Evolutionary conservation across 2,888 invertebrate species (phyloP).

Genomic region (Perizoma affinitatum): DNA sequence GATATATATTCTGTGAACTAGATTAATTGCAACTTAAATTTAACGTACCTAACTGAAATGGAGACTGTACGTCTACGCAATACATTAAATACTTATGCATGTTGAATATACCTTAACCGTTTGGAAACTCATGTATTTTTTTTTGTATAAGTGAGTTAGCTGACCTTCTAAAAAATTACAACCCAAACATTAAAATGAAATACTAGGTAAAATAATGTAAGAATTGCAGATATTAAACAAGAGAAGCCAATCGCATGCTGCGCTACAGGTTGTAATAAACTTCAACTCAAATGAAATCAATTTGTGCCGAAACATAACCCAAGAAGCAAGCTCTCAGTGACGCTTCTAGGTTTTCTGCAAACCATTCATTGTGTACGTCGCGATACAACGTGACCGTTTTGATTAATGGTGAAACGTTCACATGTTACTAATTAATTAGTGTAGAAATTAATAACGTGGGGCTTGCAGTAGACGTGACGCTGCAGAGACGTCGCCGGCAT

Average conservation of each 20-base stretch:
- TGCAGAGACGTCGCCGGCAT: conserved; percentile 53
- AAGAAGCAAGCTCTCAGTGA: conserved; percentile 35
- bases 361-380: conserved; percentile 34
- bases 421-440: conserved; percentile 77
- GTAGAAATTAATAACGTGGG: conserved; percentile 74
- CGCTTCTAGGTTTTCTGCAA: conserved; percentile 33
- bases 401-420: conserved; percentile 69
- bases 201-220: no score
- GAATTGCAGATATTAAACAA: not conserved
- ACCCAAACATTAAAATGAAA: no score
- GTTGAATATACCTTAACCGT: no score
- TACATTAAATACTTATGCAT: no score
- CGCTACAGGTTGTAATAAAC: conserved; percentile 41
- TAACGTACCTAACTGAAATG: not conserved
- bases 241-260: conserved; percentile 35
- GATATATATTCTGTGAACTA: not conserved
- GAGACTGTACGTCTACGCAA: not conserved
- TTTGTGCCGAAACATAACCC: conserved; percentile 36
- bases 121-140: no score
- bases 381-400: conserved; percentile 54
- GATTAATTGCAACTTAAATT: not conserved
- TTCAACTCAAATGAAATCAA: conserved; percentile 45
- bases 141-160: no score
- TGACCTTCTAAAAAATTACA: no score
- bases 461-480: conserved; percentile 73